Conservation (phyloP, 2,888 invertebrate genomes). For the Phorcus lineatus region DNA sequence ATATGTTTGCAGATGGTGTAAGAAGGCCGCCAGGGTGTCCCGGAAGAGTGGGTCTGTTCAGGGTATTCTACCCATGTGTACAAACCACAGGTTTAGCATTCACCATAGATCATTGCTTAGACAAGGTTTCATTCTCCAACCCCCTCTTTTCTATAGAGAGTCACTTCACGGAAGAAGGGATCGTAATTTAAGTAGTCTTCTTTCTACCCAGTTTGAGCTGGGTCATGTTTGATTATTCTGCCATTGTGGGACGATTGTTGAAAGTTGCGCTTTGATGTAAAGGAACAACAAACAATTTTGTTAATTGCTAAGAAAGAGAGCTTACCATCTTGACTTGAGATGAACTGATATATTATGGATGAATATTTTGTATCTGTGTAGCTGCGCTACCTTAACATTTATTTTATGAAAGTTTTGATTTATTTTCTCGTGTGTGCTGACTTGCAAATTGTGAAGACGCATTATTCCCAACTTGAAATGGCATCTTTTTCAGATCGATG, state of each 20-base stretch:
- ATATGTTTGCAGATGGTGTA: neutral
- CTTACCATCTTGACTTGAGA: no score
- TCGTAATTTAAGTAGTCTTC: neutral
- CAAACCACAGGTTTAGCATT: neutral
- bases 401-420: no score
- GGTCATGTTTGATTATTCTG: neutral
- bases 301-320: no score
- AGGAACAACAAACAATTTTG: neutral
- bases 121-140: neutral
- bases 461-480: no score
- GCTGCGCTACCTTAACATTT: no score
- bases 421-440: no score
- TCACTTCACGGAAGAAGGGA: neutral
- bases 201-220: neutral
- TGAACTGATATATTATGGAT: no score
- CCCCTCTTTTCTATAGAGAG: neutral
- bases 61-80: neutral
- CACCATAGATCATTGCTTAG: neutral
- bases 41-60: neutral
- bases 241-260: neutral
- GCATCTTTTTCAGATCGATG: no score
- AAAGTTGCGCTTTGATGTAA: neutral
- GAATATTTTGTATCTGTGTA: no score
- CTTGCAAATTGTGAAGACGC: no score
- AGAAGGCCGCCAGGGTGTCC: neutral